A percentile compares a stretch with the other conserved stretches of the same genome.
Evolutionary conservation across 2,797 vertebrate genomes (phyloP).

Genomic region (Lithobates sylvaticus): DNA sequence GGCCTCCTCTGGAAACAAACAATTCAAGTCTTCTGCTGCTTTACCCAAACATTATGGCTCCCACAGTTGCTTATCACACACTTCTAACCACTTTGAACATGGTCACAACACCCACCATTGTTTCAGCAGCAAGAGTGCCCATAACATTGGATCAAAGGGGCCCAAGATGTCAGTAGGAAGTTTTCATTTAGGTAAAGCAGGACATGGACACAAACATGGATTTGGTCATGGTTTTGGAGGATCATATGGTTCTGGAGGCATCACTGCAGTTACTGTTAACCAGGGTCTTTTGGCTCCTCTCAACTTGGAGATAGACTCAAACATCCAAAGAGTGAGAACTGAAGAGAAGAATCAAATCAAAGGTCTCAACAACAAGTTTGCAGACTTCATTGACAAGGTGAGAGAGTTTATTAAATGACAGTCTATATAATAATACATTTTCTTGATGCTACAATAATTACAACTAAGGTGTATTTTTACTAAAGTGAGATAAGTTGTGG

Average conservation of each 20-base stretch:
- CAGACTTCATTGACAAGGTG: conserved; percentile 89
- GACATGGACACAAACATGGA: conserved; percentile 33
- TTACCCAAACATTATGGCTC: conserved; percentile 36
- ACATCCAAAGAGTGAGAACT: conserved; percentile 79
- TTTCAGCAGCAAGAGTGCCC: conserved; percentile 39
- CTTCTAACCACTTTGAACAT: not conserved
- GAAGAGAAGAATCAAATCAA: conserved; percentile 90
- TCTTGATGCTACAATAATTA: too few species aligned
- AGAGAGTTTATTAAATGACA: conserved; percentile 22
- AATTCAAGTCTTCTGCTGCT: conserved; percentile 22
- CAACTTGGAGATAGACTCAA: conserved; percentile 81
- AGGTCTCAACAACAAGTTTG: conserved; percentile 87
- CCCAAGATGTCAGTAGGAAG: conserved; percentile 44
- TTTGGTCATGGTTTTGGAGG: conserved; percentile 25
- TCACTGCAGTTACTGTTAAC: conserved; percentile 74
- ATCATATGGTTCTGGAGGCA: conserved; percentile 61
- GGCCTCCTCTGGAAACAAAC: conserved; percentile 11
- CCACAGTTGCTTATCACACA: conserved; percentile 1
- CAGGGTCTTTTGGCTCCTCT: conserved; percentile 82
- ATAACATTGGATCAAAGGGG: conserved; percentile 19
- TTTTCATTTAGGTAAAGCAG: conserved; percentile 29
- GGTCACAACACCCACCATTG: conserved; percentile 18
- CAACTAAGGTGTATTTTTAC: too few species aligned
- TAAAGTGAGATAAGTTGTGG: too few species aligned
- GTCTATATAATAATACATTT: not conserved